A percentile compares a stretch with the other conserved stretches of the same genome.
Conservation (phyloP, 2,888 invertebrate species). For the Heliconius cydno region DNA sequence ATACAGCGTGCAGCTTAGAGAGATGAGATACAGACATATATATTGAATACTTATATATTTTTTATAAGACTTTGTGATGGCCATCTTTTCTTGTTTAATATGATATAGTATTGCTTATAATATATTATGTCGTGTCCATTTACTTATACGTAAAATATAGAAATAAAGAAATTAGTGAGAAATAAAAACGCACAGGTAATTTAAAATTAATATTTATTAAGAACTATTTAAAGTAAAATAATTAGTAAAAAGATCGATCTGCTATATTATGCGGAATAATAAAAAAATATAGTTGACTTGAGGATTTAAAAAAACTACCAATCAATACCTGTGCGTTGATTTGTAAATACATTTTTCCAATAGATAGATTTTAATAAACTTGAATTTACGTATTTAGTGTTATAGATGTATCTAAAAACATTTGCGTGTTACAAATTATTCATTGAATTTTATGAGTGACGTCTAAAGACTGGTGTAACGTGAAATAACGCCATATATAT, state of each 20-base stretch:
- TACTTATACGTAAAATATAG: conserved; percentile 13
- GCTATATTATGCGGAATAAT: too few species aligned
- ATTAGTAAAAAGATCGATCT: background rate
- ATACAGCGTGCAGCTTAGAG: too few species aligned
- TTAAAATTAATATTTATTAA: background rate
- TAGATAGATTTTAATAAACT: conserved; percentile 29
- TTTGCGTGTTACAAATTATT: conserved; percentile 26
- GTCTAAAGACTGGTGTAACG: background rate
- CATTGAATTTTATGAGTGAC: conserved; percentile 16
- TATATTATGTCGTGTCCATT: conserved; percentile 12
- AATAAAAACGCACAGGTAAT: conserved; percentile 11
- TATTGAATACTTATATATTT: background rate
- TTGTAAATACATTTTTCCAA: conserved; percentile 25
- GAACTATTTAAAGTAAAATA: background rate
- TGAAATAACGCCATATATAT: too few species aligned
- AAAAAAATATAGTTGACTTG: too few species aligned
- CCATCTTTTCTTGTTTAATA: background rate
- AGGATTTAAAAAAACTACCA: background rate
- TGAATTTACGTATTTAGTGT: conserved; percentile 25
- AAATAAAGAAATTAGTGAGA: conserved; percentile 10
- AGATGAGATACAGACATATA: background rate
- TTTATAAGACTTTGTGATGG: background rate
- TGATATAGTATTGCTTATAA: too few species aligned
- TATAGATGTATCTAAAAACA: conserved; percentile 2
- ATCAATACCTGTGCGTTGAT: conserved; percentile 18